Evolutionary conservation across 2,797 vertebrate genomes (phyloP).

Genomic region (Chaetophractus vellerosus): DNA sequence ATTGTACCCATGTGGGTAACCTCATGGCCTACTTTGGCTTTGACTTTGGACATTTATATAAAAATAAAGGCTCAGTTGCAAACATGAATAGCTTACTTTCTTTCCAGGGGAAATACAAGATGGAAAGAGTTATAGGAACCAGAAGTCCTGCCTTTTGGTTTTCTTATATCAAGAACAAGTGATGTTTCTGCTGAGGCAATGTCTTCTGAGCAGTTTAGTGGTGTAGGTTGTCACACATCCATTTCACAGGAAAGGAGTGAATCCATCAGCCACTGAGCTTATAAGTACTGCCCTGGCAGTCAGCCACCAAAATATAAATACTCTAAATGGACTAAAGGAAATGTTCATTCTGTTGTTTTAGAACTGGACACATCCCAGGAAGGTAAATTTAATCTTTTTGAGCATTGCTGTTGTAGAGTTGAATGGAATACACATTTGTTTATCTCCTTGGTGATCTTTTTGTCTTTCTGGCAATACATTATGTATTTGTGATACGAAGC

Average conservation of each 20-base stretch:
- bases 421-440: constrained; percentile 85
- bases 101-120: constrained; percentile 81
- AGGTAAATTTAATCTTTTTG: constrained; percentile 89
- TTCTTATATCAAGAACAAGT: constrained; percentile 76
- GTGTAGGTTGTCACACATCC: constrained; percentile 85
- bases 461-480: constrained; percentile 85
- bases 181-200: constrained; percentile 89
- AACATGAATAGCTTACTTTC: constrained; percentile 81
- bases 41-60: constrained; percentile 85
- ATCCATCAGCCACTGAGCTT: constrained; percentile 88
- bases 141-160: constrained; percentile 77
- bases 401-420: constrained; percentile 83
- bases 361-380: constrained; percentile 88
- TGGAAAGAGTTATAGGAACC: constrained; percentile 79
- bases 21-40: constrained; percentile 77
- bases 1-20: constrained; percentile 71
- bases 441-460: constrained; percentile 87
- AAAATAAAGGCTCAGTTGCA: constrained; percentile 86
- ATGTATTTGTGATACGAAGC: constrained; percentile 77
- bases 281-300: constrained; percentile 89
- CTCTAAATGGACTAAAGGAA: constrained; percentile 89
- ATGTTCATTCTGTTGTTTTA: constrained; percentile 89
- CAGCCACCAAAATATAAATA: constrained; percentile 90
- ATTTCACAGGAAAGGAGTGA: constrained; percentile 89
- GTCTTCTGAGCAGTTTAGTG: constrained; percentile 86